Evolutionary conservation across 2,888 invertebrate genomes (phyloP), one percentile per base, ranked within the genome.

Genomic region (Tupiocoris notatus): DNA sequence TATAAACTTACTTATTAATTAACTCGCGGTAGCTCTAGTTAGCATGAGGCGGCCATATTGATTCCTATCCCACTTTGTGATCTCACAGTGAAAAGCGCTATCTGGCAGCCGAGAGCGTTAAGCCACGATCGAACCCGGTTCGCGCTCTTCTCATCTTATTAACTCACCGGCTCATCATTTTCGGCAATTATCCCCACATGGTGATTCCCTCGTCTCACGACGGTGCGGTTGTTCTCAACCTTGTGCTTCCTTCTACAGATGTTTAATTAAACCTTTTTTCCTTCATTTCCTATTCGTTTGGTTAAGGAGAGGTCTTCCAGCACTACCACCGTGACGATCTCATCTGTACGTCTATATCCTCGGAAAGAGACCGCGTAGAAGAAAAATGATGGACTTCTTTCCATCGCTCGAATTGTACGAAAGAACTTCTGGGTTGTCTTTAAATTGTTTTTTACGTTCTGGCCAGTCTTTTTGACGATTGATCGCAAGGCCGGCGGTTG

Each of bases 1-100:
- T n/a, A n/a, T n/a, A n/a, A 75, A 75, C 66, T 75, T 61, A 64
- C 75, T 66, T 75, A 66, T 67, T 75, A 75, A 75, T 75, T 67
- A 75, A 66, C 70, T 59, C 59, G 24, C 58, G 12, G 12, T 7
- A 12, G 39, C 39, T 18, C 70, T 59, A 25, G 70, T 70, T 70
- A 70, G 70, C 25, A 59, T 3, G 39, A 39, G 70, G 70, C 70
- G 70, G 70, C 70, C 70, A 70, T 70, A 70, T 70, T 70, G 70
- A 70, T 59, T 59, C 59, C 70, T 25, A 57, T 24, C 70, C 58
- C 0, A n/a, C n/a, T n/a, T 24, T 24, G 2, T 39, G 39, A 39
- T n/a, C 67, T 39, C 67, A 3, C 54, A 12, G 57, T 20, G 58
- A 17, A 6, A 22, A 1, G 22, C 65, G 23, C 65, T 23, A 24